Evolutionary conservation across 2,113 vertebrate species (phyloP).

Genomic region (Canis aureus): DNA sequence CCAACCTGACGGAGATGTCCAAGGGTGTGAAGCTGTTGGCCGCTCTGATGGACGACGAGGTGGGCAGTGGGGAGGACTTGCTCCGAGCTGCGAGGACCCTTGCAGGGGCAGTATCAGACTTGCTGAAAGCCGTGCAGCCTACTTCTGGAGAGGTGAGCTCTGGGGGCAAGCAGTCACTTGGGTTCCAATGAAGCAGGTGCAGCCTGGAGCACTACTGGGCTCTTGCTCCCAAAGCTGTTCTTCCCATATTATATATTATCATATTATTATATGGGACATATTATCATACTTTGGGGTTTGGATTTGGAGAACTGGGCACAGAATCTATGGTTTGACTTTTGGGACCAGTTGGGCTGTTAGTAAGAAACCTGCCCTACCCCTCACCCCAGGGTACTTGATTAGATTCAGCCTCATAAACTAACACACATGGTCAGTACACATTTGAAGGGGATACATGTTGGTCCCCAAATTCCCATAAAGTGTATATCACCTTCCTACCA

Average conservation of each 20-base stretch:
- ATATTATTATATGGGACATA: too few species aligned
- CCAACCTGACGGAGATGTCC: constrained; percentile 99
- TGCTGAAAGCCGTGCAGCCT: constrained; percentile 97
- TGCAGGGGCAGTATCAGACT: constrained; percentile 95
- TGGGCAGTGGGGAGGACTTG: constrained; percentile 97
- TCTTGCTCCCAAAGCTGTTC: neutral
- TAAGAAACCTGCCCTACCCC: neutral
- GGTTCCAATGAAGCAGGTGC: neutral
- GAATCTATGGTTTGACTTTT: neutral
- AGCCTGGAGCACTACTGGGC: neutral
- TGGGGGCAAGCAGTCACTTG: neutral
- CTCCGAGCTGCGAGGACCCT: constrained; percentile 96
- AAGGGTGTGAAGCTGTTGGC: constrained; percentile 97
- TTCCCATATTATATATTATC: neutral
- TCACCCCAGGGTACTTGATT: neutral
- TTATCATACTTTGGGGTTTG: neutral
- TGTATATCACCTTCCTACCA: neutral
- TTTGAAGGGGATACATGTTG: neutral
- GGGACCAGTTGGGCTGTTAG: neutral
- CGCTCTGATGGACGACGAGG: constrained; percentile 97
- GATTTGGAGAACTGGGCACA: neutral
- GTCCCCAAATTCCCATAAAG: neutral
- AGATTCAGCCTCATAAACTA: neutral
- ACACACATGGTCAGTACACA: neutral
- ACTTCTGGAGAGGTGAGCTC: constrained; percentile 95